A percentile compares a stretch with the other conserved stretches of the same genome.
Evolutionary conservation across 2,888 invertebrate species (phyloP).

Genomic region (Nipponacmea schrenckii): DNA sequence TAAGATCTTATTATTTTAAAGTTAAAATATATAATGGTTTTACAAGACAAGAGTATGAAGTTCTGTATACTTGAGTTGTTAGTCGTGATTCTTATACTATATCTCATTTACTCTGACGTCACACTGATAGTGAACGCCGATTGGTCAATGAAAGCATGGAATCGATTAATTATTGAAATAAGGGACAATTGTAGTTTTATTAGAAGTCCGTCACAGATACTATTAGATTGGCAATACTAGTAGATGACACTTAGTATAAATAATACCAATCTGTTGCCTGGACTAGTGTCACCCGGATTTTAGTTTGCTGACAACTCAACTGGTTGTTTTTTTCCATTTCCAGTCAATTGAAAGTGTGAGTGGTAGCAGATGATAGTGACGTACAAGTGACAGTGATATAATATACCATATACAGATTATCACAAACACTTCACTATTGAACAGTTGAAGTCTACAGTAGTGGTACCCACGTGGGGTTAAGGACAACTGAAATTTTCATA

Average conservation of each 20-base stretch:
- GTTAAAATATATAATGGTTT: too few species aligned
- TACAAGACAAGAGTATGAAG: too few species aligned
- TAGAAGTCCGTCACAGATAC: constrained; percentile 1
- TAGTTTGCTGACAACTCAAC: background rate
- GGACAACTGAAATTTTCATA: background rate
- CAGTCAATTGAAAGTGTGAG: background rate
- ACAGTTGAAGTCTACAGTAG: background rate
- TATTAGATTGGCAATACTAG: background rate
- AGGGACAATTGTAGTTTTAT: constrained; percentile 1
- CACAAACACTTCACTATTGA: background rate
- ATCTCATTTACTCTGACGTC: background rate
- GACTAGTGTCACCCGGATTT: background rate
- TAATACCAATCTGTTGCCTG: background rate
- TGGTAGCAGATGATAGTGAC: constrained; percentile 1
- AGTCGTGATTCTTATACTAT: too few species aligned
- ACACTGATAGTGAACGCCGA: background rate
- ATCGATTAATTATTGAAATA: constrained; percentile 9
- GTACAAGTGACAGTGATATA: constrained; percentile 1
- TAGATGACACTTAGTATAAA: background rate
- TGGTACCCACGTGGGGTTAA: background rate
- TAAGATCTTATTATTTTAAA: too few species aligned
- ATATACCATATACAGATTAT: background rate
- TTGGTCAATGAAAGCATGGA: background rate
- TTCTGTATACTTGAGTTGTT: too few species aligned
- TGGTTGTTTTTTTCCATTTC: background rate